phyloP scores from a whole-genome alignment of 2,888 invertebrate species.

The Fabriciana adippe region DNA sequence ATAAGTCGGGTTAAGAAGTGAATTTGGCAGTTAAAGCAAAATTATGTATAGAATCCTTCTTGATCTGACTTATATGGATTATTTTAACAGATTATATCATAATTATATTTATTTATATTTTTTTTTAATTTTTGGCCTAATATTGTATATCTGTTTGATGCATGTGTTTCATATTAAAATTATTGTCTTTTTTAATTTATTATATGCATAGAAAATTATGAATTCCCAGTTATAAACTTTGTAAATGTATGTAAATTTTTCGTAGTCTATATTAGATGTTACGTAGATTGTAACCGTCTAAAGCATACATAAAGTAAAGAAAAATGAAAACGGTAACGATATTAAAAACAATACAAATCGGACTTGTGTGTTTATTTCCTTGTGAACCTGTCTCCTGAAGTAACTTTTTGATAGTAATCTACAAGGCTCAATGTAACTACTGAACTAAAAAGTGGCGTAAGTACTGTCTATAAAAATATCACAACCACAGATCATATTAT shows the following conservation, averaged over 20 bases:
- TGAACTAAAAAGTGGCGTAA: too few species aligned
- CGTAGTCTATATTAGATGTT: constrained; percentile 78
- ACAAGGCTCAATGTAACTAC: too few species aligned
- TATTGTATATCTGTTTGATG: constrained; percentile 21
- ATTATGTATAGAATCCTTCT: not conserved
- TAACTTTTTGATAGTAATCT: not conserved
- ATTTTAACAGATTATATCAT: not conserved
- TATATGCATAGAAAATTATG: constrained; percentile 26
- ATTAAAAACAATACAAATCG: constrained; percentile 73
- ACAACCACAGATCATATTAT: too few species aligned
- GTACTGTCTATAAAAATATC: too few species aligned
- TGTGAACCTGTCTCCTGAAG: not conserved
- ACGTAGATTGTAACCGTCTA: constrained; percentile 76
- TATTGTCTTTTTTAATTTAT: constrained; percentile 11
- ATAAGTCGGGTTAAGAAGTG: not conserved
- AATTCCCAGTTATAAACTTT: constrained; percentile 70
- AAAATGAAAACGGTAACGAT: constrained; percentile 60
- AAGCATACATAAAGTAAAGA: constrained; percentile 62
- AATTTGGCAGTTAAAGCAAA: not conserved
- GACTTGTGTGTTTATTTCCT: constrained; percentile 47
- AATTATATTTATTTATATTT: constrained; percentile 2
- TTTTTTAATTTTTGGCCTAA: constrained; percentile 31
- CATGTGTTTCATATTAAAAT: constrained; percentile 17
- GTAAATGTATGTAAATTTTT: constrained; percentile 78
- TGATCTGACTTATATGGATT: not conserved